Conservation (phyloP, 2,888 invertebrate species). For the Psylliodes chrysocephalus region DNA sequence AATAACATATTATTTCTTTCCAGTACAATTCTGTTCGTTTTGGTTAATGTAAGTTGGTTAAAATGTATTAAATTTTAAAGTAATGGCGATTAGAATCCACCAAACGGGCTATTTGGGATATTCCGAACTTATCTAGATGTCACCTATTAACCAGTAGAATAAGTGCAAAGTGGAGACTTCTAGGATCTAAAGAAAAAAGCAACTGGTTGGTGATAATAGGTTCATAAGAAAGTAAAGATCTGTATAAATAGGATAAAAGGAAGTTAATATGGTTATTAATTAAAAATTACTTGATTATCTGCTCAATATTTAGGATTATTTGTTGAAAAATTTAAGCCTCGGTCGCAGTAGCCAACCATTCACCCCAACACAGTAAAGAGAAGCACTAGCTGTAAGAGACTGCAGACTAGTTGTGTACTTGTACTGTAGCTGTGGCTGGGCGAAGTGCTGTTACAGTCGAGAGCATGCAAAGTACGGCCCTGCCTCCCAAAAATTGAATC, state of each 20-base stretch:
- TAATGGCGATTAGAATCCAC: no score
- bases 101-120: no score
- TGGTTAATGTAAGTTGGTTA: no score
- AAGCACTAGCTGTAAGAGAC: slow-evolving; percentile 50
- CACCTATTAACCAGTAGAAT: no score
- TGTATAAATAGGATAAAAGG: not conserved
- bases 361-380: slow-evolving; percentile 57
- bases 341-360: slow-evolving; percentile 59
- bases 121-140: no score
- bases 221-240: not conserved
- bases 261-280: slow-evolving; percentile 5
- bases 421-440: slow-evolving; percentile 61
- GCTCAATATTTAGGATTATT: slow-evolving; percentile 27
- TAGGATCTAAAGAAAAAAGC: not conserved
- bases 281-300: slow-evolving; percentile 32
- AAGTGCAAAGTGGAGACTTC: no score
- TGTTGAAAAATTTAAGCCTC: slow-evolving; percentile 58
- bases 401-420: slow-evolving; percentile 57
- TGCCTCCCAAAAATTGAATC: no score
- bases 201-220: not conserved
- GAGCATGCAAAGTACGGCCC: slow-evolving; percentile 59
- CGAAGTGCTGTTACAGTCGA: slow-evolving; percentile 63
- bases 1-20: no score
- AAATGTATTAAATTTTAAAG: no score
- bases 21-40: no score